Evolutionary conservation across 1,140 invertebrate genomes (phyloP).

Genomic region (Anastrepha obliqua): DNA sequence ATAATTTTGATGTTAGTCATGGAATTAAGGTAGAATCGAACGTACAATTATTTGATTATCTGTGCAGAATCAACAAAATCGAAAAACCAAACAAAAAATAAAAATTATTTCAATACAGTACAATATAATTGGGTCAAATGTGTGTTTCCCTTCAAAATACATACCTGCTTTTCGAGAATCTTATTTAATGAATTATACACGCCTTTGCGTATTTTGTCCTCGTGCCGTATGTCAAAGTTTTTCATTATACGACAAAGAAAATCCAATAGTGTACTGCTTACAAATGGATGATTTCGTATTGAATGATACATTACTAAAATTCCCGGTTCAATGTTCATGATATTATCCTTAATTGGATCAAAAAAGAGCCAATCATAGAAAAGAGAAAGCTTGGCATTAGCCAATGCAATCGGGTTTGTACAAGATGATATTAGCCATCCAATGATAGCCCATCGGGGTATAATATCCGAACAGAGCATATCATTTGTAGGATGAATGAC

Average conservation of each 20-base stretch:
- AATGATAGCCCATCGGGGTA: slow-evolving; percentile 98
- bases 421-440: slow-evolving; percentile 98
- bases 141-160: neutral
- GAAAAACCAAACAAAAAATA: neutral
- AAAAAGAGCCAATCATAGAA: slow-evolving; percentile 99
- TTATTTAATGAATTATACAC: slow-evolving; percentile 94
- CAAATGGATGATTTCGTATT: slow-evolving; percentile 95
- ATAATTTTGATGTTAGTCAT: too few species aligned
- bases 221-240: slow-evolving; percentile 91
- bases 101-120: neutral
- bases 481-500: slow-evolving; percentile 99
- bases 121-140: neutral
- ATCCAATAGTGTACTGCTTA: slow-evolving; percentile 95
- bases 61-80: neutral
- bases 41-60: too few species aligned
- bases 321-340: slow-evolving; percentile 99
- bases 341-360: slow-evolving; percentile 96
- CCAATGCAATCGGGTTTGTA: slow-evolving; percentile 93
- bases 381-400: slow-evolving; percentile 95
- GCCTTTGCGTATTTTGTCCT: slow-evolving; percentile 90
- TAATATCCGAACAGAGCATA: slow-evolving; percentile 97
- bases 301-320: slow-evolving; percentile 99
- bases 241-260: slow-evolving; percentile 97
- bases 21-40: too few species aligned
- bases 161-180: slow-evolving; percentile 95